phyloP scores from a whole-genome alignment of 2,797 vertebrate species.

The Distichodus sexfasciatus region DNA sequence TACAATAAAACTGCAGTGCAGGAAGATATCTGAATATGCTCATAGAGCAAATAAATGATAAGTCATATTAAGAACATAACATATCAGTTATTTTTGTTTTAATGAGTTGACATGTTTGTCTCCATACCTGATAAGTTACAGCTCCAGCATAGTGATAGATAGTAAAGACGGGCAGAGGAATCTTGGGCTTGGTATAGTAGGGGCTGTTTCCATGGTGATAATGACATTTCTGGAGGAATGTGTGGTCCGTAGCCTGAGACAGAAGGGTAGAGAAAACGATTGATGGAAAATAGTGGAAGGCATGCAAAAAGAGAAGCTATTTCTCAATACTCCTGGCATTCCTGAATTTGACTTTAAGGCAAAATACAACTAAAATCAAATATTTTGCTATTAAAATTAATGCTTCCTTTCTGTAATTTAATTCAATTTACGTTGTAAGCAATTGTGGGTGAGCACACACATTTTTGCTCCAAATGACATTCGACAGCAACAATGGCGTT shows the following conservation, averaged over 20 bases:
- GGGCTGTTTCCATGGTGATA: conserved; percentile 84
- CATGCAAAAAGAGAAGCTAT: neutral
- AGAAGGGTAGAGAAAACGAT: neutral
- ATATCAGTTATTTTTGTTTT: too few relatives aligned
- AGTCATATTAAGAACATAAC: too few relatives aligned
- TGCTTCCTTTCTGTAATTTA: too few relatives aligned
- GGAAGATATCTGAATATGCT: neutral
- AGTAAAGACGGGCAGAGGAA: conserved; percentile 87
- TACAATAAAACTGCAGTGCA: neutral
- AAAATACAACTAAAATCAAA: too few relatives aligned
- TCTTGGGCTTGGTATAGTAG: conserved; percentile 85
- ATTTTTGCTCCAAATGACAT: neutral
- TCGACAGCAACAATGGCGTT: neutral
- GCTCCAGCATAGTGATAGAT: conserved; percentile 86
- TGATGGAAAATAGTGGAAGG: conserved; percentile 2
- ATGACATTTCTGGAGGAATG: conserved; percentile 95
- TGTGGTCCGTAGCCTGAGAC: conserved; percentile 89
- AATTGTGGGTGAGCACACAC: too few relatives aligned
- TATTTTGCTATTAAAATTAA: too few relatives aligned
- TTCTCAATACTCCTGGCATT: conserved; percentile 18
- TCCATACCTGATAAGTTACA: conserved; percentile 88
- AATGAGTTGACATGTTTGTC: too few relatives aligned
- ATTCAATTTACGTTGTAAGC: too few relatives aligned
- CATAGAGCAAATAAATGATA: too few relatives aligned
- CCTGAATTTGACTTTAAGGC: neutral